Evolutionary conservation across 2,113 vertebrate genomes (phyloP).

Genomic region (Artemisiospiza belli): DNA sequence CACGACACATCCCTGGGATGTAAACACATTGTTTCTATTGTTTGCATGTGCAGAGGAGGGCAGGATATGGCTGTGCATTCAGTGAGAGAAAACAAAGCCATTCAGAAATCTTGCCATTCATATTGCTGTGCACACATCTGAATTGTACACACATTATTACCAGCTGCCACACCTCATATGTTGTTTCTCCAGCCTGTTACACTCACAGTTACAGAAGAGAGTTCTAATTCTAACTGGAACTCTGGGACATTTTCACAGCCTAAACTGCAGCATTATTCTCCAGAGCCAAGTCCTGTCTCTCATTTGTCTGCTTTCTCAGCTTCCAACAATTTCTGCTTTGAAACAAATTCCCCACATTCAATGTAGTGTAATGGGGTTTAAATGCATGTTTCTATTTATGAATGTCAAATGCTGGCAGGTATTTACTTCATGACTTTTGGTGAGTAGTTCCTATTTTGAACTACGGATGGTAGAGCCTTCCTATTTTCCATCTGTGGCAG

Average conservation of each 20-base stretch:
- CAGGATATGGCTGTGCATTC: neutral
- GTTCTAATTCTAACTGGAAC: neutral
- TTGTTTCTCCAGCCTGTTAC: neutral
- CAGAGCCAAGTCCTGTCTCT: neutral
- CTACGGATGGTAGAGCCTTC: neutral
- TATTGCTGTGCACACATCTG: neutral
- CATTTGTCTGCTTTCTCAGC: neutral
- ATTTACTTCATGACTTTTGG: conserved; percentile 29
- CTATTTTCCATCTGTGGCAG: conserved; percentile 54
- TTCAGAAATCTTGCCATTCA: neutral
- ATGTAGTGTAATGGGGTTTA: conserved; percentile 24
- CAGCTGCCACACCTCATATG: neutral
- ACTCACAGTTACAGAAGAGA: neutral
- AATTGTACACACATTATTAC: neutral
- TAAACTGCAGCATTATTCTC: neutral
- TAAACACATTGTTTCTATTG: neutral
- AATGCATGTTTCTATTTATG: conserved; percentile 30
- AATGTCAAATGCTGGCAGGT: conserved; percentile 40
- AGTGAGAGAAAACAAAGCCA: neutral
- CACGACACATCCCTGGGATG: neutral
- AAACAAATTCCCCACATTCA: conserved; percentile 27
- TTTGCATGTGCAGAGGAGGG: neutral
- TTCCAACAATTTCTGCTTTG: conserved; percentile 3
- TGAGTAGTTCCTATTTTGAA: conserved; percentile 36
- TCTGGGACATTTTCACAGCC: neutral